Conservation (phyloP, 2,888 invertebrate genomes). For the Dorcus hopei region DNA sequence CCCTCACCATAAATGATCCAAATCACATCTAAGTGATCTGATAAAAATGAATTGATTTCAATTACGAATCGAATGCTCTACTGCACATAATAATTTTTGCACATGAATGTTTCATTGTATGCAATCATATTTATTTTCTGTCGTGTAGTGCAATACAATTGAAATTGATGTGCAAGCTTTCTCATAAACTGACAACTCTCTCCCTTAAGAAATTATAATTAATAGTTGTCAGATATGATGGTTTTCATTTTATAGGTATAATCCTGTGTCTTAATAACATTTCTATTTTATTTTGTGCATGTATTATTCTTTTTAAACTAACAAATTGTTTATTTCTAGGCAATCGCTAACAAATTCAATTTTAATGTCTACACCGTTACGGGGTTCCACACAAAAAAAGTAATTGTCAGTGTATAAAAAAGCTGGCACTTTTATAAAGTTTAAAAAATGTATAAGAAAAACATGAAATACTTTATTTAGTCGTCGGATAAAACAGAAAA, state of each 20-base stretch:
- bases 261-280: too few species aligned
- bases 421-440: constrained; percentile 37
- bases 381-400: constrained; percentile 27
- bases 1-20: too few species aligned
- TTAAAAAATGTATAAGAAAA: constrained; percentile 20
- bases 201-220: neutral
- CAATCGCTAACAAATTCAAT: constrained; percentile 44
- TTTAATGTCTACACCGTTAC: constrained; percentile 37
- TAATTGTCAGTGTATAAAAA: constrained; percentile 1
- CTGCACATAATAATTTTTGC: too few species aligned
- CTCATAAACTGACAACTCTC: neutral
- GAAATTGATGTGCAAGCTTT: neutral
- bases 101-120: neutral
- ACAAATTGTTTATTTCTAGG: constrained; percentile 42
- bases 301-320: neutral
- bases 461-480: constrained; percentile 41
- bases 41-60: too few species aligned
- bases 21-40: too few species aligned
- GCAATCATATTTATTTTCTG: constrained; percentile 3
- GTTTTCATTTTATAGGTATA: too few species aligned
- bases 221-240: too few species aligned
- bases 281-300: neutral
- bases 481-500: constrained; percentile 27
- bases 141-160: too few species aligned
- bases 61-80: too few species aligned